Evolutionary conservation across 1,140 invertebrate genomes (phyloP).

Genomic region (Drosophila nigrodunni): DNA sequence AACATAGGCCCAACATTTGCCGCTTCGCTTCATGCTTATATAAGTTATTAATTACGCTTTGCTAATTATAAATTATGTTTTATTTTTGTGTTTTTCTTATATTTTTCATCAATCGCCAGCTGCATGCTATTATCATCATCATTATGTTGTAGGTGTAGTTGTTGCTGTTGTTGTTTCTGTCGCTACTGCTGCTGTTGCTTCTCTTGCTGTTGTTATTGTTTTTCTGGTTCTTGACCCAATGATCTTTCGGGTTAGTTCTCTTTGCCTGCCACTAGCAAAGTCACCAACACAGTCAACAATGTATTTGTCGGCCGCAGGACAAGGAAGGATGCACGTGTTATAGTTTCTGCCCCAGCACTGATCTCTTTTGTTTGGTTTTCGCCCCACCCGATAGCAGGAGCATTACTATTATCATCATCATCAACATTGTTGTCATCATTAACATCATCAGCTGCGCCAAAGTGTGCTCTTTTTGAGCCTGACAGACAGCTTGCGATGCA

Average conservation of each 20-base stretch:
- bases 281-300: constrained; percentile 12
- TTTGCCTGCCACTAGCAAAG: constrained; percentile 41
- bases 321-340: constrained; percentile 41
- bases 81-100: constrained; percentile 43
- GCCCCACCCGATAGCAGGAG: not conserved
- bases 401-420: constrained; percentile 42
- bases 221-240: constrained; percentile 4
- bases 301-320: constrained; percentile 22
- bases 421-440: constrained; percentile 57
- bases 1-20: constrained; percentile 39
- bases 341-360: constrained; percentile 2
- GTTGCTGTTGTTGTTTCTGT: constrained; percentile 16
- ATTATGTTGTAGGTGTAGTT: constrained; percentile 12
- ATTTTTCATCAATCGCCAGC: constrained; percentile 8
- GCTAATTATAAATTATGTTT: constrained; percentile 76
- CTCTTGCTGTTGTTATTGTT: constrained; percentile 13
- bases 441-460: constrained; percentile 79
- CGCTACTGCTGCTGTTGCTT: constrained; percentile 5
- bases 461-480: constrained; percentile 78
- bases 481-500: constrained; percentile 78
- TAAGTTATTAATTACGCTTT: constrained; percentile 64
- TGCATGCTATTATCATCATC: constrained; percentile 18
- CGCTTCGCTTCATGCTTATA: constrained; percentile 39
- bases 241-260: constrained; percentile 14
- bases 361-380: not conserved